phyloP scores from a whole-genome alignment of 1,140 invertebrate genomes.

The Drosophila melanica region DNA sequence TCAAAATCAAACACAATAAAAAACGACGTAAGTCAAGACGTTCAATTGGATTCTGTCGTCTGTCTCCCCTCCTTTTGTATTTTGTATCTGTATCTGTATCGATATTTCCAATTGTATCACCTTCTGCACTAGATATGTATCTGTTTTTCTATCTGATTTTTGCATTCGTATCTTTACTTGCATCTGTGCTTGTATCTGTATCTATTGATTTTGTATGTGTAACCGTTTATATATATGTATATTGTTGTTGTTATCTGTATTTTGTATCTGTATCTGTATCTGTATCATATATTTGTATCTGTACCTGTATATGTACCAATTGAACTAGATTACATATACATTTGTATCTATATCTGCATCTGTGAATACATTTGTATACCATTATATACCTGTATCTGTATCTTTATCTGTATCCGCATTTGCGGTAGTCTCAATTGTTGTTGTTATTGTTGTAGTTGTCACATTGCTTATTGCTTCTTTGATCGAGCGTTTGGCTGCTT shows the following conservation, averaged over 20 bases:
- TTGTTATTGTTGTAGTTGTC: conserved; percentile 14
- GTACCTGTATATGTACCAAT: neutral
- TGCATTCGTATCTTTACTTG: neutral
- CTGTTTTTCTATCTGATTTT: neutral
- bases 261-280: neutral
- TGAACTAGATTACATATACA: no score
- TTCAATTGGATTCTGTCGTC: conserved; percentile 48
- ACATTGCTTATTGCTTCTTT: conserved; percentile 30
- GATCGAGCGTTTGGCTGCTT: conserved; percentile 25
- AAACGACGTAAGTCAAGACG: conserved; percentile 62
- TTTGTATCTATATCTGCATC: neutral
- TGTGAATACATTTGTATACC: neutral
- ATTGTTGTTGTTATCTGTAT: no score
- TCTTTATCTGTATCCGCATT: conserved; percentile 31
- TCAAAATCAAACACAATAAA: conserved; percentile 27
- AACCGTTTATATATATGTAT: neutral
- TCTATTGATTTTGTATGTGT: neutral
- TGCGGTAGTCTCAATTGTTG: conserved; percentile 46
- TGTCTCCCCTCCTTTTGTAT: neutral
- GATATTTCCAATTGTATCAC: conserved; percentile 11
- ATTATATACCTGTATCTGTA: neutral
- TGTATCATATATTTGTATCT: conserved; percentile 1
- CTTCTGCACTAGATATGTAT: neutral
- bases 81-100: neutral
- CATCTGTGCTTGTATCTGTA: conserved; percentile 2